These are phyloP conservation scores for Polietes domitor DNA, from an alignment of 2,888 invertebrate genomes.

Conservation along the genomic window DNA sequence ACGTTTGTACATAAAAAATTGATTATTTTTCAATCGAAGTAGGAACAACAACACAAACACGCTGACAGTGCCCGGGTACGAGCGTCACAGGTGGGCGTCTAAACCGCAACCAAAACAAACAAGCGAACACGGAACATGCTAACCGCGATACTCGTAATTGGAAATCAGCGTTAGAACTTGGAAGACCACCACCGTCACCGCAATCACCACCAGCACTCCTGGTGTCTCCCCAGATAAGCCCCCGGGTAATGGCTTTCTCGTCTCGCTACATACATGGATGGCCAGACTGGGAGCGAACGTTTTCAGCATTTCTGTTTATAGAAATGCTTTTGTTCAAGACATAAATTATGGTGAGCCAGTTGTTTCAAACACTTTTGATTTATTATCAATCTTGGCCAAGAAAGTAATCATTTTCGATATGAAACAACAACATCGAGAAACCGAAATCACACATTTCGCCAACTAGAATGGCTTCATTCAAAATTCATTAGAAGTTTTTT, in stretches of 20 bases:
- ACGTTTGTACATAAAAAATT: slow-evolving; percentile 24
- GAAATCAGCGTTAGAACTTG: not conserved
- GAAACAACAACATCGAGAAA: not conserved
- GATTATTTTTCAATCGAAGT: slow-evolving; percentile 17
- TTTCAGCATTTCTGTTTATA: not conserved
- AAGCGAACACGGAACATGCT: not conserved
- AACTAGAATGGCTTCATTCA: not conserved
- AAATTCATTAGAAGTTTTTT: not conserved
- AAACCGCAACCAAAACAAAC: not conserved
- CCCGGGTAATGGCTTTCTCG: slow-evolving; percentile 29
- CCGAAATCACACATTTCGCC: not conserved
- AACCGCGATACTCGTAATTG: not conserved
- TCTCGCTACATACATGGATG: no score
- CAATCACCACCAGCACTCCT: not conserved
- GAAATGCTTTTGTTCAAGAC: not conserved
- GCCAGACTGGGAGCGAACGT: no score
- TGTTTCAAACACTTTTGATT: slow-evolving; percentile 13
- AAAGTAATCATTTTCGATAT: not conserved
- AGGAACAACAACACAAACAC: not conserved
- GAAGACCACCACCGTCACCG: not conserved
- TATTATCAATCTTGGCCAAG: not conserved
- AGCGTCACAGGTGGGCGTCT: slow-evolving; percentile 4
- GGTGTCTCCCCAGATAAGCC: slow-evolving; percentile 9
- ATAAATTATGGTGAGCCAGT: slow-evolving; percentile 10
- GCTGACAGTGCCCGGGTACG: not conserved